Conservation (phyloP, 2,888 invertebrate species). For the Aspidiotus rigidus region DNA sequence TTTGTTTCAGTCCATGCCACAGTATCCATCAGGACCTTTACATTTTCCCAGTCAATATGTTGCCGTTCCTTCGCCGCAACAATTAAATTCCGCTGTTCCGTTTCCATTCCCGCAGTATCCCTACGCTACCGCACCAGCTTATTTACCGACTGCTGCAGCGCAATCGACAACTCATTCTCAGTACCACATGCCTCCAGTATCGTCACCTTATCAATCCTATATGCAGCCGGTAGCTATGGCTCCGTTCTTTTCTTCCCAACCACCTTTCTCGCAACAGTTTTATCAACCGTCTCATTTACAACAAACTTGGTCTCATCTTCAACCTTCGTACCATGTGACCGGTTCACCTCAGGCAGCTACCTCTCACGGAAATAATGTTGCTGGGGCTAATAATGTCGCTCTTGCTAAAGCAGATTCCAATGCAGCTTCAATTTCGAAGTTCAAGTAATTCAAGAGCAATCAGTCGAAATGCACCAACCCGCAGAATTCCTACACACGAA, state of each 20-base stretch:
- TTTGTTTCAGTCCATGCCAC: conserved; percentile 11
- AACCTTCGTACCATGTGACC: conserved; percentile 17
- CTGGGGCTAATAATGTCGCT: neutral
- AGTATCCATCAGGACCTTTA: conserved; percentile 18
- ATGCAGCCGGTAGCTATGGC: conserved; percentile 26
- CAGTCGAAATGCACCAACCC: too few species aligned
- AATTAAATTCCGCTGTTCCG: conserved; percentile 14
- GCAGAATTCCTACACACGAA: too few species aligned
- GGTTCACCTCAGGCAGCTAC: neutral
- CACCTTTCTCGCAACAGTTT: conserved; percentile 20
- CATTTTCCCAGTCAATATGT: conserved; percentile 23
- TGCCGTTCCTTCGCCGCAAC: conserved; percentile 23
- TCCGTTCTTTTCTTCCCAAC: conserved; percentile 18
- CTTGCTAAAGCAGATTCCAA: neutral
- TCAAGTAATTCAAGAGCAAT: neutral
- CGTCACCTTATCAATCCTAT: conserved; percentile 24
- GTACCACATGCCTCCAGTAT: conserved; percentile 23
- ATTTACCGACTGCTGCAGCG: conserved; percentile 3
- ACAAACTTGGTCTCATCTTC: conserved; percentile 23
- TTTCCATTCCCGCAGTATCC: conserved; percentile 22
- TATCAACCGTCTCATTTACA: conserved; percentile 25
- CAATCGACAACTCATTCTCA: conserved; percentile 17
- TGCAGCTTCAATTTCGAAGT: neutral
- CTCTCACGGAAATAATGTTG: neutral
- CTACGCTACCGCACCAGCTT: conserved; percentile 7